Percentiles rank a stretch among this genome's conserved stretches.
These are phyloP conservation scores for Cricetomys ansorgei DNA, from an alignment of 2,113 vertebrate species.

Conservation along the genomic window DNA sequence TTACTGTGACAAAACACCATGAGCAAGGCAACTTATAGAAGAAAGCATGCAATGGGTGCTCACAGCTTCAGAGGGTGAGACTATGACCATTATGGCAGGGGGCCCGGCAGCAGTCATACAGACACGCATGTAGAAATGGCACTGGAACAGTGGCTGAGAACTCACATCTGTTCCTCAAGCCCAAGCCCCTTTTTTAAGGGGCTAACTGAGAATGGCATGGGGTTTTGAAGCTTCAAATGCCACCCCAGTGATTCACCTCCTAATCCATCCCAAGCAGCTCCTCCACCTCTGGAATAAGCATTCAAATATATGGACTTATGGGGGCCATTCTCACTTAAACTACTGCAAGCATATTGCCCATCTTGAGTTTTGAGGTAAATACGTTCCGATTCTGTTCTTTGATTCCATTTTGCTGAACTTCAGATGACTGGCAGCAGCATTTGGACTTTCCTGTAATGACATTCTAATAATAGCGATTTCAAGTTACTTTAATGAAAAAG, in stretches of 20 bases:
- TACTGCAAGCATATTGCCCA: not conserved
- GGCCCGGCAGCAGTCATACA: rapidly evolving
- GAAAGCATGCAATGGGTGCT: no score
- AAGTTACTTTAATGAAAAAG: slow-evolving; percentile 74
- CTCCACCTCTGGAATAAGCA: not conserved
- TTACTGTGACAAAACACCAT: not conserved
- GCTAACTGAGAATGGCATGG: no score
- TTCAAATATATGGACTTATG: no score
- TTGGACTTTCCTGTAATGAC: slow-evolving; percentile 60
- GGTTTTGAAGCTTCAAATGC: not conserved
- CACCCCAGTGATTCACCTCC: not conserved
- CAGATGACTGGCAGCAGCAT: slow-evolving; percentile 39
- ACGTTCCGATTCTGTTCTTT: slow-evolving; percentile 13
- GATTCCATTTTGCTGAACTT: slow-evolving; percentile 63
- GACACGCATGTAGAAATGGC: not conserved
- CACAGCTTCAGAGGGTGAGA: not conserved
- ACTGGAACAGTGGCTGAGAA: not conserved
- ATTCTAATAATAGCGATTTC: slow-evolving; percentile 69
- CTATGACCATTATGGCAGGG: not conserved
- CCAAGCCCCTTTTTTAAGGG: not conserved
- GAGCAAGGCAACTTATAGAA: not conserved
- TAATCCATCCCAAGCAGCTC: not conserved
- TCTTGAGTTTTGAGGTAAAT: slow-evolving; percentile 44
- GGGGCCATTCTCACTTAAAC: not conserved
- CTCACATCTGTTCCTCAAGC: not conserved